These are phyloP conservation scores for Chelidonichthys spinosus DNA, from an alignment of 2,797 vertebrate genomes.

Conservation along the genomic window DNA sequence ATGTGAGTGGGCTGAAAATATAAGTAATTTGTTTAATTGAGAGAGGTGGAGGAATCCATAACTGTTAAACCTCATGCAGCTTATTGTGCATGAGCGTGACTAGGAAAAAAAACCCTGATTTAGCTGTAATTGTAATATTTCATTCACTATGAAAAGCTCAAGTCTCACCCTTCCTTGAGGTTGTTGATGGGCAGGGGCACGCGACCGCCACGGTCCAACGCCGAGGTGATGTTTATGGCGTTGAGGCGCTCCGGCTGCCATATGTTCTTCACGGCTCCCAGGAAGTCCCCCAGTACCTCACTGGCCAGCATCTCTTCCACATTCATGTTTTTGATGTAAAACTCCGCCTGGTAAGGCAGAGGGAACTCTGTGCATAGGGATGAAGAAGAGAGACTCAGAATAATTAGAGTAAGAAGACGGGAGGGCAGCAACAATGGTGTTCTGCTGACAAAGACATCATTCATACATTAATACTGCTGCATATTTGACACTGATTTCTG, in stretches of 20 bases:
- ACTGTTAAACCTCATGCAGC: not conserved
- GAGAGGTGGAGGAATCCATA: slow-evolving; percentile 15
- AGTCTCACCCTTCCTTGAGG: slow-evolving; percentile 97
- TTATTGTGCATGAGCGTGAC: not conserved
- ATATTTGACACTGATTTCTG: slow-evolving; percentile 18
- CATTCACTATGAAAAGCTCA: slow-evolving; percentile 6
- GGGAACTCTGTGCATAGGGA: slow-evolving; percentile 88
- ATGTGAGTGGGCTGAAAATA: slow-evolving; percentile 32
- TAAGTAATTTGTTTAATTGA: slow-evolving; percentile 34
- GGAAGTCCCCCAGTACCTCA: slow-evolving; percentile 97
- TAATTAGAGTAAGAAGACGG: not conserved
- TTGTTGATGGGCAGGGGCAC: slow-evolving; percentile 98
- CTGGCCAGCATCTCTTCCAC: slow-evolving; percentile 99
- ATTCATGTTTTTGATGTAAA: slow-evolving; percentile 99
- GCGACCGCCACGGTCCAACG: slow-evolving; percentile 94
- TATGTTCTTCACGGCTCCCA: slow-evolving; percentile 97
- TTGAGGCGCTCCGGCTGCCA: slow-evolving; percentile 98
- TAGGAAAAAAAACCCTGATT: not conserved
- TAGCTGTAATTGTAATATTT: not conserved
- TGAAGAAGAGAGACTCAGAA: not conserved
- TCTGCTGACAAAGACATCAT: slow-evolving; percentile 27
- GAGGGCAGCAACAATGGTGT: not conserved
- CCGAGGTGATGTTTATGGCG: slow-evolving; percentile 98
- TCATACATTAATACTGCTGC: slow-evolving; percentile 18
- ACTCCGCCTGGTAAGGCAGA: slow-evolving; percentile 95